phyloP scores from a whole-genome alignment of 1,140 invertebrate genomes.

The Aphelenchoides besseyi region DNA sequence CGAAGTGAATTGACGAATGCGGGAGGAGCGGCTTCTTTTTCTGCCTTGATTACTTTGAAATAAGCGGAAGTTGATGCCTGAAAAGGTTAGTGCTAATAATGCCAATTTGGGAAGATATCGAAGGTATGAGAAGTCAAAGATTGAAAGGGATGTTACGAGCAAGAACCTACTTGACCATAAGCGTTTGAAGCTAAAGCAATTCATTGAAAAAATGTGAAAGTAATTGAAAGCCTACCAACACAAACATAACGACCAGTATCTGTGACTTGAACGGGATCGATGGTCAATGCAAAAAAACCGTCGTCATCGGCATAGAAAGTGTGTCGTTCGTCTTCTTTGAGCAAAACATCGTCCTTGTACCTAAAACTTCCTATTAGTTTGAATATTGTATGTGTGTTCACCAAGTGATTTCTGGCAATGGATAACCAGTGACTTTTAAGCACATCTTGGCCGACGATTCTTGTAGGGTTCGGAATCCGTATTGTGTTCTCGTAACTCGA shows the following conservation, averaged over 20 bases:
- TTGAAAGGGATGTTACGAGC: too few relatives aligned
- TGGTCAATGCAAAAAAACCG: slow-evolving; percentile 83
- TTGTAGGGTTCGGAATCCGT: slow-evolving; percentile 75
- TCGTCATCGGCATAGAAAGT: slow-evolving; percentile 73
- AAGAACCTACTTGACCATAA: slow-evolving; percentile 47
- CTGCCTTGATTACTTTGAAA: slow-evolving; percentile 55
- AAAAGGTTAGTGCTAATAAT: not conserved
- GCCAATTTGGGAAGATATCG: too few relatives aligned
- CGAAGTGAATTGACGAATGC: slow-evolving; percentile 45
- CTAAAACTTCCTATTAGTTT: slow-evolving; percentile 65
- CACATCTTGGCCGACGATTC: slow-evolving; percentile 93
- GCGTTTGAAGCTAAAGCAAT: slow-evolving; percentile 45
- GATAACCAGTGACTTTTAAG: slow-evolving; percentile 76
- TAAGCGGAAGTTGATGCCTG: slow-evolving; percentile 61
- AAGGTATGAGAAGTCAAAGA: too few relatives aligned
- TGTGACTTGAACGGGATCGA: slow-evolving; percentile 73
- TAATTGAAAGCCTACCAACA: slow-evolving; percentile 67
- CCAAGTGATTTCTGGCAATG: slow-evolving; percentile 23
- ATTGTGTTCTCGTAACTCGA: slow-evolving; percentile 60
- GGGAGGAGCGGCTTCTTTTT: slow-evolving; percentile 61
- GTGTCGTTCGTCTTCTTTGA: slow-evolving; percentile 74
- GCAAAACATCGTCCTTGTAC: slow-evolving; percentile 76
- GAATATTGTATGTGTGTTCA: not conserved
- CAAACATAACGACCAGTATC: slow-evolving; percentile 87
- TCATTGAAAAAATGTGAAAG: not conserved